A percentile compares a stretch with the other conserved stretches of the same genome.
Evolutionary conservation across 23 tunicate species (phyloP).

Genomic region (Ascidia mentula): DNA sequence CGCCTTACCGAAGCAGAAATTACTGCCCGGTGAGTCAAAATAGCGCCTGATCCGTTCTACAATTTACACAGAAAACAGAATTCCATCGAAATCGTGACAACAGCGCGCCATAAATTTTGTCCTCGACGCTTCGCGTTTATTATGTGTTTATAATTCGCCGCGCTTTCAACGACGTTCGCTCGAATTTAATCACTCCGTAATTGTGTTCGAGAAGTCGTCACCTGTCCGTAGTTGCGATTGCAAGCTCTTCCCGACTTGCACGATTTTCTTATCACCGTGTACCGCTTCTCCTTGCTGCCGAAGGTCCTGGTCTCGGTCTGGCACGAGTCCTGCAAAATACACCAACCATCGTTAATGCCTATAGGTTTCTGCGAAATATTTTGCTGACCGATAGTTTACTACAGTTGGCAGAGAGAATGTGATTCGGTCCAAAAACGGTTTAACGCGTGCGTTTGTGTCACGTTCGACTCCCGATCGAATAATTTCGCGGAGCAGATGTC

Average conservation of each 20-base stretch:
- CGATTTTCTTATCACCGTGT: slow-evolving; percentile 13
- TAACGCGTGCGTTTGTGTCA: too few species aligned
- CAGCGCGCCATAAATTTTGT: slow-evolving; percentile 6
- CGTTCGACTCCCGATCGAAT: too few species aligned
- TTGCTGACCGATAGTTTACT: too few species aligned
- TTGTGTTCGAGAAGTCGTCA: background rate
- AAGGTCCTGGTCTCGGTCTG: slow-evolving; percentile 6
- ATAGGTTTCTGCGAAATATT: too few species aligned
- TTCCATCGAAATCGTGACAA: slow-evolving; percentile 4
- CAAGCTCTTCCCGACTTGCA: slow-evolving; percentile 1
- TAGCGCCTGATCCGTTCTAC: too few species aligned
- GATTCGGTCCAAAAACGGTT: too few species aligned
- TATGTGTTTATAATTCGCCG: background rate
- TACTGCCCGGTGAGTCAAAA: too few species aligned
- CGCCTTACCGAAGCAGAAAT: too few species aligned
- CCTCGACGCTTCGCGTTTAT: background rate
- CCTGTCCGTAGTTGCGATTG: background rate
- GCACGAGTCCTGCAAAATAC: slow-evolving; percentile 20
- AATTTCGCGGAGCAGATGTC: too few species aligned
- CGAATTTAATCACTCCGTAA: background rate
- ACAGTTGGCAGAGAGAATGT: too few species aligned
- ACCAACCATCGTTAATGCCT: too few species aligned
- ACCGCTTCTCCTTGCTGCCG: background rate
- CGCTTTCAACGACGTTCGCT: background rate
- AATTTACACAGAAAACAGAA: background rate